These are phyloP conservation scores for Atopsyche davidsoni DNA, from an alignment of 1,140 invertebrate species.

Conservation along the genomic window DNA sequence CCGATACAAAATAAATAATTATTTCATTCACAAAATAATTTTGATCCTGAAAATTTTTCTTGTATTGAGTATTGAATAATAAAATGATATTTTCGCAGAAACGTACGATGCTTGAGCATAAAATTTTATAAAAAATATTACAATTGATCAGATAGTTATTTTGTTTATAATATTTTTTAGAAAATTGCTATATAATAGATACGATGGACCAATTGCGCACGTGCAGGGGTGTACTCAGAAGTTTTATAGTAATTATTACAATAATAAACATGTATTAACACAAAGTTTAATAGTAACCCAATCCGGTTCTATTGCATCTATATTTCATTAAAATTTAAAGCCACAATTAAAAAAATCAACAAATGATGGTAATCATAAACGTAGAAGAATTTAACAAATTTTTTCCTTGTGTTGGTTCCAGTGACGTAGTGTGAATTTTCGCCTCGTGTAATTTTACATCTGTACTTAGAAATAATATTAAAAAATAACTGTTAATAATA, in stretches of 20 bases:
- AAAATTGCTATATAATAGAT: background rate
- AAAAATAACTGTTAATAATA: too few species aligned
- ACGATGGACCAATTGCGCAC: slow-evolving; percentile 7
- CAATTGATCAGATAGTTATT: too few species aligned
- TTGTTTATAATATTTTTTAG: background rate
- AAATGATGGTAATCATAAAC: slow-evolving; percentile 31
- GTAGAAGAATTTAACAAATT: slow-evolving; percentile 25
- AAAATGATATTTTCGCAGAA: too few species aligned
- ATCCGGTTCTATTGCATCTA: slow-evolving; percentile 31
- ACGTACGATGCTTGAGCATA: too few species aligned
- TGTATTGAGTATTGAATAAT: too few species aligned
- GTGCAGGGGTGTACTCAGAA: slow-evolving; percentile 9
- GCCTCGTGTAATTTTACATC: background rate
- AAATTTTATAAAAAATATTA: too few species aligned
- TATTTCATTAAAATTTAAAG: slow-evolving; percentile 23
- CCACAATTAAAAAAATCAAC: slow-evolving; percentile 24
- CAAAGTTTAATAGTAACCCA: slow-evolving; percentile 29
- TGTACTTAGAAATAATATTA: too few species aligned
- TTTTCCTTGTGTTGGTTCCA: slow-evolving; percentile 7
- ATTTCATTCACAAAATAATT: too few species aligned
- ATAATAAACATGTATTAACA: slow-evolving; percentile 28
- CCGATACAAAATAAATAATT: too few species aligned
- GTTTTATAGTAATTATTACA: slow-evolving; percentile 24
- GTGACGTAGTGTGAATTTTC: background rate
- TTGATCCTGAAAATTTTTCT: too few species aligned